Base-by-base conservation (phyloP, 2,888 invertebrate genomes). In the Seira musarum region DNA sequence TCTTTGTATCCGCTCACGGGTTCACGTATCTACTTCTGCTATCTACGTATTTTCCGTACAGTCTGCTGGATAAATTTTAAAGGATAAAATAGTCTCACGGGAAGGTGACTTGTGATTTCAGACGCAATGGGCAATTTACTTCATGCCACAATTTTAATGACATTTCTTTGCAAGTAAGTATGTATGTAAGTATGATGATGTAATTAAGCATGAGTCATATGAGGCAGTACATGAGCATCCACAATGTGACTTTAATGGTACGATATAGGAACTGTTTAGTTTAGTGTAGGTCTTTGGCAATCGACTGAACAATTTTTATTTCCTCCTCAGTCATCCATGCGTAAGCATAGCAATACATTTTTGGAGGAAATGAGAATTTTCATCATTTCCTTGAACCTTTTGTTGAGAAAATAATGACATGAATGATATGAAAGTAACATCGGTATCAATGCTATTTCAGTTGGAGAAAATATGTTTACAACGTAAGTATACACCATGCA, bases 361-460 rank as follows among this genome's bases (percentile, higher is more conserved):
- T 64, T 0, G 24, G 71, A 78, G 77, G 77, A 78, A 78, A 78
- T 78, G 77, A 78, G 71, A 78, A 78, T 78, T 78, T 78, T 78
- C 66, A 78, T 65, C 63, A 78, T 78, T 78, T 78, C 77, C 77
- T 78, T 65, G 53, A 19, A 19, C 21, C 70, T 63, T 78, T 78
- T 78, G 77, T 78, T 63, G 30, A 60, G 66, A 76, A 68, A 24
- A 53, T 63, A 17, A 72, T 65, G 49, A n/a, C 53, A 64, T 68
- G 19, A 57, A 60, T 25, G 61, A 25, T 22, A 61, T 53, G 46
- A 60, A 17, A 46, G 30, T n/a, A 25, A 21, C 61, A 8, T 53
- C 53, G 15, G 15, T 53, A 53, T n/a, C 3, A 30, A 30, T 53
- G 17, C 3, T 53, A 53, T 3, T 53, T 8, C 30, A 30, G 30